phyloP scores from a whole-genome alignment of 2,888 invertebrate genomes.

The Andrena fulva region DNA sequence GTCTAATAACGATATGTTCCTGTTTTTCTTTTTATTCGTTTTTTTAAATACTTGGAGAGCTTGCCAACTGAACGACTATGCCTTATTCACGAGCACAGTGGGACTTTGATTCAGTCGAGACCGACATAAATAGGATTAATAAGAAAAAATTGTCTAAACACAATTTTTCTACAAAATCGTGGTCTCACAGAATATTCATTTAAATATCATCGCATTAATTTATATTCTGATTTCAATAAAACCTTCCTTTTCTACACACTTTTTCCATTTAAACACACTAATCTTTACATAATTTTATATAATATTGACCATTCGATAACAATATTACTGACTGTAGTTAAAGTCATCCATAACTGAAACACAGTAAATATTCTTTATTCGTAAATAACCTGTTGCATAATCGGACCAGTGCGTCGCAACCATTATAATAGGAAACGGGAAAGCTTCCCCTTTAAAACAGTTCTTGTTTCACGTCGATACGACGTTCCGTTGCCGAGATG shows the following conservation, averaged over 20 bases:
- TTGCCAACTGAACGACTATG: background rate
- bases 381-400: background rate
- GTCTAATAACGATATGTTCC: background rate
- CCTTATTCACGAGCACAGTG: background rate
- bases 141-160: background rate
- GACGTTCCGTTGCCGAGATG: slow-evolving; percentile 6
- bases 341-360: background rate
- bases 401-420: background rate
- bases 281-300: background rate
- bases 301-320: background rate
- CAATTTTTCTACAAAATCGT: no score
- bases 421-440: background rate
- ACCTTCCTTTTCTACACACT: background rate
- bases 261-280: background rate
- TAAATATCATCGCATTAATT: no score
- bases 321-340: background rate
- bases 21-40: background rate
- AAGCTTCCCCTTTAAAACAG: background rate
- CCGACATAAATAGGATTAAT: background rate
- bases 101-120: background rate
- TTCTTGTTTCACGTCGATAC: background rate
- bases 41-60: background rate
- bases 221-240: no score
- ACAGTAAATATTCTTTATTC: background rate
- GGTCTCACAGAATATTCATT: no score